Conservation (phyloP, 2,888 invertebrate species). For the Miltochrista miniata region DNA sequence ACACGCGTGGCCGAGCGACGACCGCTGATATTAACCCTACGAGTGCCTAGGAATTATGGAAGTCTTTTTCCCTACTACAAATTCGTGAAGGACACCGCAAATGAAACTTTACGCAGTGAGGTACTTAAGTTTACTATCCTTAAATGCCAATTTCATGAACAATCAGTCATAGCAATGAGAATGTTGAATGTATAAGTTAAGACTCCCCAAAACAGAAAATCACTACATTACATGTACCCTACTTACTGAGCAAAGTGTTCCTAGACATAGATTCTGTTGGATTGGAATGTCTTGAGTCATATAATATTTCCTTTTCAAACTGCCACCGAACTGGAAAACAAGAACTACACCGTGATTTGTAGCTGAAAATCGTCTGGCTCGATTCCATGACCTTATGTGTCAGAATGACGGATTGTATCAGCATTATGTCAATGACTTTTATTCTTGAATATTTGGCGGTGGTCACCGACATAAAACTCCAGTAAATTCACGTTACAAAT, state of each 20-base stretch:
- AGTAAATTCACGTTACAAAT: background rate
- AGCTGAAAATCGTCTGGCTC: constrained; percentile 9
- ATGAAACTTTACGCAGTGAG: constrained; percentile 63
- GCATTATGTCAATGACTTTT: constrained; percentile 8
- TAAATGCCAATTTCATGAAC: background rate
- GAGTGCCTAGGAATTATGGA: constrained; percentile 83
- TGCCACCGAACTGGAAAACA: background rate
- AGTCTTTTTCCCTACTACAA: constrained; percentile 85
- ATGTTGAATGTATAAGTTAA: too few species aligned
- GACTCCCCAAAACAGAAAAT: too few species aligned
- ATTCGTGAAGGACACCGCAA: constrained; percentile 79
- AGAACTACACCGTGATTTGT: background rate
- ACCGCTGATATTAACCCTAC: constrained; percentile 65
- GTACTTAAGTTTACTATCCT: constrained; percentile 35
- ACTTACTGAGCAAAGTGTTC: too few species aligned
- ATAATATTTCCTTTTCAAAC: too few species aligned
- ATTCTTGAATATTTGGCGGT: background rate
- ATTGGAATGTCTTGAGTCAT: too few species aligned
- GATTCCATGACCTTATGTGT: constrained; percentile 12
- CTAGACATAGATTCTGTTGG: too few species aligned
- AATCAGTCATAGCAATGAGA: too few species aligned
- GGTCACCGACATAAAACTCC: background rate
- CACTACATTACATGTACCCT: too few species aligned
- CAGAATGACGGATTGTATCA: constrained; percentile 5
- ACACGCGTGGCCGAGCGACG: constrained; percentile 61